These are phyloP conservation scores for Maniola hyperantus DNA, from an alignment of 2,888 invertebrate genomes.

Conservation along the genomic window DNA sequence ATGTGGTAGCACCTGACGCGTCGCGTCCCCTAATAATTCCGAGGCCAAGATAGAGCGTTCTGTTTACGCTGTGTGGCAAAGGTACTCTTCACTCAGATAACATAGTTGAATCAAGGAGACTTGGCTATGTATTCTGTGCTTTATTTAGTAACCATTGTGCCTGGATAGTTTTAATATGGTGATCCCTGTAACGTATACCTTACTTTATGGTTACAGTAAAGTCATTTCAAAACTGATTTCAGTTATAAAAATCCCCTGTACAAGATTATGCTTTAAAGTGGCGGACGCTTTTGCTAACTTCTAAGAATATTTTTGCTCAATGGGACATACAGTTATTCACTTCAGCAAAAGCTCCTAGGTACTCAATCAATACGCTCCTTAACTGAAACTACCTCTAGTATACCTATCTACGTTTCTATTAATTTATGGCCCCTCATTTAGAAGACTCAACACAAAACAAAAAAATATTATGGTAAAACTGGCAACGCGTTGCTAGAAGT, in stretches of 20 bases:
- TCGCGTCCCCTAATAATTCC: constrained; percentile 37
- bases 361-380: constrained; percentile 46
- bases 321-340: constrained; percentile 20
- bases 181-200: too few species aligned
- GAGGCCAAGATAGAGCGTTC: constrained; percentile 37
- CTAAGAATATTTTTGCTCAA: neutral
- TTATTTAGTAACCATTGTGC: neutral
- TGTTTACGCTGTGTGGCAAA: constrained; percentile 33
- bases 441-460: constrained; percentile 76
- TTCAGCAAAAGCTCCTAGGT: constrained; percentile 36
- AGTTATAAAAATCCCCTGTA: too few species aligned
- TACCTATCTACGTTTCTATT: constrained; percentile 57
- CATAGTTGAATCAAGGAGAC: neutral
- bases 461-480: constrained; percentile 64
- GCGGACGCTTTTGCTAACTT: neutral
- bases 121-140: neutral
- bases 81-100: constrained; percentile 22
- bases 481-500: constrained; percentile 61
- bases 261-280: neutral
- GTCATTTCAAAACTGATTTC: too few species aligned
- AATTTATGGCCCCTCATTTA: constrained; percentile 76
- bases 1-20: constrained; percentile 66
- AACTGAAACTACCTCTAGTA: constrained; percentile 51
- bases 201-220: too few species aligned
- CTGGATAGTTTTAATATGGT: neutral